Base-by-base conservation (phyloP, 92 coral and sea anemone species). In the Epizoanthus rinbou region DNA sequence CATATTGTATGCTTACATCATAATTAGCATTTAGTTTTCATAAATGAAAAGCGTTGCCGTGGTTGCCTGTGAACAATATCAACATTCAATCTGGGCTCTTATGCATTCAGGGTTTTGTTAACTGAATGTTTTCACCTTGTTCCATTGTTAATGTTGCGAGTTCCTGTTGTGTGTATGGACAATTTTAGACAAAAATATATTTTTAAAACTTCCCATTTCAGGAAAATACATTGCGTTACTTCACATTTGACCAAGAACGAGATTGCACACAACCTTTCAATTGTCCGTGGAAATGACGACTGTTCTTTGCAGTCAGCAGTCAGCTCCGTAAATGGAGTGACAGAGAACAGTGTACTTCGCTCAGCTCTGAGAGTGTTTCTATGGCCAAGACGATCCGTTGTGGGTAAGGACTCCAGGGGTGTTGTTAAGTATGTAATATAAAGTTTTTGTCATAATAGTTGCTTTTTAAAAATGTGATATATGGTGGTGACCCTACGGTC, bases 181-280 rank as follows among this genome's bases (percentile, higher is more conserved):
- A 50, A 10, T 10, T 50, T 50, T 5, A 19, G 62, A 37, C 43
- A 19, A 19, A 1, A 37, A 37, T 37, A 37, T 16, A 23, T 19
- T 59, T 66, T n/a, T 14, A 56, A 10, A 60, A 2, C 21, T 85
- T 25, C 78, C 19, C 43, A 50, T 62, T 84, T 45, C 80, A 96
- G 98, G 66, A 86, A 84, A 82, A 83, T 96, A 53, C 90, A 91
- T 85, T 75, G 78, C 57, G 88, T 89, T 54, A 87, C 98, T 4
- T 82, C 93, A 17, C 86, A 93, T 83, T 87, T 96, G 31, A 90
- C 89, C 25, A 31, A 91, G 69, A 92, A 94, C 23, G 98, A 96
- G 86, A 81, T 96, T 28, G 98, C 98, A 1, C 98, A 96, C 82
- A 96, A 96, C 93, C 70, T 96, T 22, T 91, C 90, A 21, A 88